A percentile compares a stretch with the other conserved stretches of the same genome.
These are phyloP conservation scores for Melanotaenia pygmaea DNA, from an alignment of 2,797 vertebrate species.

Conservation along the genomic window DNA sequence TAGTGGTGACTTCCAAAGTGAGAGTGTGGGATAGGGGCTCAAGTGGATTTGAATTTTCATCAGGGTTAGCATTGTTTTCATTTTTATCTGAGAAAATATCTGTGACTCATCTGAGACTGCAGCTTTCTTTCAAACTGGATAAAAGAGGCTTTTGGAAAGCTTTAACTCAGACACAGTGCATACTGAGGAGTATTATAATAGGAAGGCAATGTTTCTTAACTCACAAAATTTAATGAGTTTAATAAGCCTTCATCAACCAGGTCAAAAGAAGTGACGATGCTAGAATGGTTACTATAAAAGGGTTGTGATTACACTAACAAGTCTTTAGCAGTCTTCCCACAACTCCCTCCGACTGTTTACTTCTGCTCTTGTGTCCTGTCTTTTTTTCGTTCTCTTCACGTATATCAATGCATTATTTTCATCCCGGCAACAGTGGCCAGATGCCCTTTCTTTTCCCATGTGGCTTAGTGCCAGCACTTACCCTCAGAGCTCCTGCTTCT, in stretches of 20 bases:
- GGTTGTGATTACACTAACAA: conserved; percentile 25
- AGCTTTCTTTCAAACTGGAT: background rate
- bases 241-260: conserved; percentile 36
- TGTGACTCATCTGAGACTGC: conserved; percentile 56
- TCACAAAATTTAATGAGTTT: conserved; percentile 32
- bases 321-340: conserved; percentile 21
- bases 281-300: conserved; percentile 10
- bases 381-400: conserved; percentile 4
- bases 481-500: conserved; percentile 32
- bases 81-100: conserved; percentile 56
- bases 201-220: conserved; percentile 28
- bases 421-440: conserved; percentile 45
- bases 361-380: conserved; percentile 4
- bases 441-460: conserved; percentile 50
- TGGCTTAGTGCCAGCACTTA: conserved; percentile 38
- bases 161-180: conserved; percentile 11
- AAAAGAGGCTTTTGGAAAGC: conserved; percentile 15
- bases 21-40: conserved; percentile 34
- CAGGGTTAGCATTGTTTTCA: conserved; percentile 50
- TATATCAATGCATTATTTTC: conserved; percentile 25
- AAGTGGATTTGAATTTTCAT: conserved; percentile 49
- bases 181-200: conserved; percentile 37
- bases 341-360: conserved; percentile 15
- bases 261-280: conserved; percentile 21
- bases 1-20: conserved; percentile 34